Base-by-base conservation (phyloP, 1,140 invertebrate genomes). In the Asbolus verrucosus region DNA sequence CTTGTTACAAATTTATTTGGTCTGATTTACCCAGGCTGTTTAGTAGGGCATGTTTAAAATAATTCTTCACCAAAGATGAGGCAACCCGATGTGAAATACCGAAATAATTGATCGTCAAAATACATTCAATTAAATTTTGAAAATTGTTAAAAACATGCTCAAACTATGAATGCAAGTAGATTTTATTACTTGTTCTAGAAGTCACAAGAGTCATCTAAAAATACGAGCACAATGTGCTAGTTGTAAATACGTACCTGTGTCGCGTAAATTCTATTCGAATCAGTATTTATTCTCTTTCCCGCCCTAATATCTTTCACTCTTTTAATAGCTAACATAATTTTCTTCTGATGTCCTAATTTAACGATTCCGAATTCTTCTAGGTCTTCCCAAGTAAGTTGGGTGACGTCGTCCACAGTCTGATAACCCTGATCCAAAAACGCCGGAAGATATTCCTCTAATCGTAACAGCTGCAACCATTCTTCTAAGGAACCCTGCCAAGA, bases 361-460 rank as follows among this genome's bases (percentile, higher is more conserved):
- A 95, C 90, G 73, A 99, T 98, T 46, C 98, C 98, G 81, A 98
- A 97, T 78, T 99, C 98, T 85, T 99, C 98, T 73, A 99, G 87
- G 85, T 99, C 98, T 85, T 99, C 98, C 96, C 97, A 98, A 68
- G 94, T 95, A 31, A 99, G 88, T 78, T 98, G 95, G 30, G 94
- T 94, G 43, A 94, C 92, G 81, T 94, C 92, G 76, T 97, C 92
- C 39, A 99, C 94, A 13, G 92, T 93, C 71, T 91, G 89, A 84
- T 98, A 99, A 60, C 96, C 96, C 84, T 99, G 96, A 72, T 92
- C 91, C 72, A 92, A 87, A 41, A 99, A 86, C 36, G 92, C 92
- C 18, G 91, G 89, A 14, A 91, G 90, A 81, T 99, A 99, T 81
- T 98, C 94, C 78, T 96, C 94, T 50, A 99, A 85, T 72, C 94